Evolutionary conservation across 2,888 invertebrate genomes (phyloP).

Genomic region (Perdita meconis): DNA sequence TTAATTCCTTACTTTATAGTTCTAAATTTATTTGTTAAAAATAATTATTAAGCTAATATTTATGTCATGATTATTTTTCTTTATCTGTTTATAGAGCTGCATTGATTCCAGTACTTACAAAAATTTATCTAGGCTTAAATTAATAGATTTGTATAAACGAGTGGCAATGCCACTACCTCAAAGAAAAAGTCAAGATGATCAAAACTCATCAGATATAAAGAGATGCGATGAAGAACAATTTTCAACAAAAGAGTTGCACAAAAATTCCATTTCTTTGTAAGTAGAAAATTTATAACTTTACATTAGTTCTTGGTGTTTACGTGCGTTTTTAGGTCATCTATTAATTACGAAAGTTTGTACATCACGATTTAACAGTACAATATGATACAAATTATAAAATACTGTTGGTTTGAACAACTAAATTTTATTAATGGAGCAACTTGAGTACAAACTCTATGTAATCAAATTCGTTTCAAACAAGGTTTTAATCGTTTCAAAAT

Average conservation of each 20-base stretch:
- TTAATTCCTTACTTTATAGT: too few relatives aligned
- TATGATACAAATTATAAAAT: too few relatives aligned
- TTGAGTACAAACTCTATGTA: too few relatives aligned
- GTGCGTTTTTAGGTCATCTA: too few relatives aligned
- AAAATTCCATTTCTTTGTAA: constrained; percentile 21
- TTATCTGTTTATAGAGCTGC: constrained; percentile 72
- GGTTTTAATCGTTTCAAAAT: too few relatives aligned
- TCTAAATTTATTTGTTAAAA: too few relatives aligned
- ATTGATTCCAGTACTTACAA: constrained; percentile 72
- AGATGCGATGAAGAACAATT: constrained; percentile 20
- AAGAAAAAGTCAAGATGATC: constrained; percentile 61
- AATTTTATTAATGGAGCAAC: too few relatives aligned
- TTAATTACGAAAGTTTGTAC: too few relatives aligned
- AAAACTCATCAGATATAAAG: constrained; percentile 32
- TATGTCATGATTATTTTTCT: not conserved
- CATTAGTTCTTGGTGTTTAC: too few relatives aligned
- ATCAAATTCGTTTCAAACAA: too few relatives aligned
- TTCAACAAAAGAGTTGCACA: not conserved
- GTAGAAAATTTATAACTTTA: not conserved
- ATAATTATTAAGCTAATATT: not conserved
- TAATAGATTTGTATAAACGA: constrained; percentile 77
- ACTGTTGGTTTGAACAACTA: too few relatives aligned
- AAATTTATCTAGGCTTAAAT: constrained; percentile 69
- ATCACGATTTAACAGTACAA: too few relatives aligned
- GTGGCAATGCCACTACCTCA: constrained; percentile 79